These are phyloP conservation scores for Somateria mollissima DNA, from an alignment of 2,797 vertebrate species.

Conservation along the genomic window DNA sequence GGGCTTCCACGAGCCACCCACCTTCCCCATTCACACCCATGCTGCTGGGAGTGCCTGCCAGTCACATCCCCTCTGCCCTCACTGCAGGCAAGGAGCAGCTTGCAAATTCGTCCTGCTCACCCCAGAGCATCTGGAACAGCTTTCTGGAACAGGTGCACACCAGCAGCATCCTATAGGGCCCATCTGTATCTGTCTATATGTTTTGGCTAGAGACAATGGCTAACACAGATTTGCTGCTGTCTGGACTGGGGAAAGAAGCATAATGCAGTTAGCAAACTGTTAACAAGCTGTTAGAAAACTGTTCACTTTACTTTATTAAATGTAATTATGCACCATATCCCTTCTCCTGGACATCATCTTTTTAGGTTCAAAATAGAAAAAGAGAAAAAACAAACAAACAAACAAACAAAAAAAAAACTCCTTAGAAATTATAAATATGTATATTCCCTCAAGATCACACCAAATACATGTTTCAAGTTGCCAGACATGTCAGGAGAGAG, in stretches of 20 bases:
- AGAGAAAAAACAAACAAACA: neutral
- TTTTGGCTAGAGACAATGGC: neutral
- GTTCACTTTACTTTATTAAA: neutral
- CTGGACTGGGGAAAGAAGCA: neutral
- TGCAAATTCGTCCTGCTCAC: neutral
- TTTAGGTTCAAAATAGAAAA: neutral
- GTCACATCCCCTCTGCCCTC: fast-evolving
- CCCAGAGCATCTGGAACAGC: neutral
- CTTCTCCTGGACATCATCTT: neutral
- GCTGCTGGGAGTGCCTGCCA: fast-evolving
- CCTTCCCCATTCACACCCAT: neutral
- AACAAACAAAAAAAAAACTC: neutral
- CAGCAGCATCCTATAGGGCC: neutral
- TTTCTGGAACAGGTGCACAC: slow-evolving; percentile 15
- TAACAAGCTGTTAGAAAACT: slow-evolving; percentile 1
- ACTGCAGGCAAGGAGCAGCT: neutral
- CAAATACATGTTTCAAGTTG: neutral
- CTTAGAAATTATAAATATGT: neutral
- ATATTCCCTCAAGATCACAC: neutral
- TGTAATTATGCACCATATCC: neutral
- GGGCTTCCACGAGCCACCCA: fast-evolving
- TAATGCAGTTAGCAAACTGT: neutral
- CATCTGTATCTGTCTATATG: neutral
- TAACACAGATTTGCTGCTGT: neutral
- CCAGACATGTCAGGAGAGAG: neutral